Conservation (phyloP, 35 echinoderm and acorn worm genomes). For the Apostichopus japonicus region DNA sequence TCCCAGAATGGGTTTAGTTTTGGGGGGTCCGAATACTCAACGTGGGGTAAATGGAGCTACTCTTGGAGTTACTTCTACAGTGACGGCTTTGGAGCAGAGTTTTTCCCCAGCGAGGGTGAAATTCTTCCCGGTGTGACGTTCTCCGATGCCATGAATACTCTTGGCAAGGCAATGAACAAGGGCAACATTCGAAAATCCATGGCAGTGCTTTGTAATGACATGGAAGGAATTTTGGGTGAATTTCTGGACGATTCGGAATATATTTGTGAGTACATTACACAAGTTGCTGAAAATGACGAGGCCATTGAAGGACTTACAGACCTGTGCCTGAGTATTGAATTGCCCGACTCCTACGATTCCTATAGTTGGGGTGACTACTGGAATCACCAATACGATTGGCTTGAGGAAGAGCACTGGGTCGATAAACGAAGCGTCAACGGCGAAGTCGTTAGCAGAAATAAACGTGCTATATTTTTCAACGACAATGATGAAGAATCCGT, state of each 20-base stretch:
- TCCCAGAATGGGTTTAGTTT: background rate
- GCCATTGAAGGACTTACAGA: conserved; percentile 1
- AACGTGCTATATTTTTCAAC: background rate
- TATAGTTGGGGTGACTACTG: background rate
- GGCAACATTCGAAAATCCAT: conserved; percentile 21
- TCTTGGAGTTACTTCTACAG: background rate
- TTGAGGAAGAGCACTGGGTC: background rate
- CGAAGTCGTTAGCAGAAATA: background rate
- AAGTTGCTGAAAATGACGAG: background rate
- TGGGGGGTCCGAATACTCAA: background rate
- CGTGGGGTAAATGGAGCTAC: background rate
- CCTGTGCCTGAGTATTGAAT: background rate
- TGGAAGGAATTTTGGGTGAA: background rate
- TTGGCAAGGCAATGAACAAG: conserved; percentile 43
- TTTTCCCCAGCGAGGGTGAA: conserved; percentile 35
- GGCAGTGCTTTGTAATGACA: conserved; percentile 24
- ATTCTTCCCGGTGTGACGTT: conserved; percentile 31
- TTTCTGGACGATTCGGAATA: background rate
- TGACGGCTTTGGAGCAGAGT: background rate
- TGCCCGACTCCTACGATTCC: background rate
- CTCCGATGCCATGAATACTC: conserved; percentile 32
- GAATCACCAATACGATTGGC: background rate
- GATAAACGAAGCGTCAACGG: background rate
- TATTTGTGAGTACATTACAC: background rate
- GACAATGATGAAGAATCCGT: background rate